Conservation (phyloP, 1,140 invertebrate genomes). For the Brachionus sp. region DNA sequence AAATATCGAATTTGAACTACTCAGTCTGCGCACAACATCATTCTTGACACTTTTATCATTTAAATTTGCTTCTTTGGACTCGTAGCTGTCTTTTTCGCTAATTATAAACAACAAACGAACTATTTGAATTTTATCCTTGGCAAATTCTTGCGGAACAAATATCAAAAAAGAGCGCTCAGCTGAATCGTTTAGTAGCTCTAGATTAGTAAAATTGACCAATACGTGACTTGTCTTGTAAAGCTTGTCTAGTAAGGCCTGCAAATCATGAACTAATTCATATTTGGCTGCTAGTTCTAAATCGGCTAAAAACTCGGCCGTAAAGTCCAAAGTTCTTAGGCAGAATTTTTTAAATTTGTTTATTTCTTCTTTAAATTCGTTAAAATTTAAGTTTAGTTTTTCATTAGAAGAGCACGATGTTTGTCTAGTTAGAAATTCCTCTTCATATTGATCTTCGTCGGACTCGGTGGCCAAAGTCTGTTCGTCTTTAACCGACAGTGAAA, state of each 20-base stretch:
- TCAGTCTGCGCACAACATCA: not conserved
- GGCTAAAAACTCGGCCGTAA: not conserved
- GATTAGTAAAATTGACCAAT: slow-evolving; percentile 2
- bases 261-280: not conserved
- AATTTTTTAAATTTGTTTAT: slow-evolving; percentile 3
- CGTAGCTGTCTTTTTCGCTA: slow-evolving; percentile 4
- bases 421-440: not conserved
- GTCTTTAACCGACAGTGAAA: not conserved
- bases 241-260: not conserved
- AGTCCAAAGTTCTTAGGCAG: not conserved
- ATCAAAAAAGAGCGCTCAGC: slow-evolving; percentile 12
- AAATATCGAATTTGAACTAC: slow-evolving; percentile 7
- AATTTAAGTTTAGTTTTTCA: slow-evolving; percentile 12
- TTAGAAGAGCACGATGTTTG: not conserved
- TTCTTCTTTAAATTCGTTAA: slow-evolving; percentile 18
- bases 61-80: not conserved
- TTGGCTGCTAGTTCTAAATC: slow-evolving; percentile 37
- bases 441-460: not conserved
- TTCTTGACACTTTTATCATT: not conserved
- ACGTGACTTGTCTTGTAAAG: not conserved
- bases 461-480: not conserved
- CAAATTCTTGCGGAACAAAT: slow-evolving; percentile 21
- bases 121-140: slow-evolving; percentile 34
- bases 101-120: not conserved
- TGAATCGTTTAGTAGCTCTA: not conserved